Percentiles rank a stretch among this genome's conserved stretches.
These are phyloP conservation scores for Limnephilus lunatus DNA, from an alignment of 2,888 invertebrate species.

Conservation along the genomic window DNA sequence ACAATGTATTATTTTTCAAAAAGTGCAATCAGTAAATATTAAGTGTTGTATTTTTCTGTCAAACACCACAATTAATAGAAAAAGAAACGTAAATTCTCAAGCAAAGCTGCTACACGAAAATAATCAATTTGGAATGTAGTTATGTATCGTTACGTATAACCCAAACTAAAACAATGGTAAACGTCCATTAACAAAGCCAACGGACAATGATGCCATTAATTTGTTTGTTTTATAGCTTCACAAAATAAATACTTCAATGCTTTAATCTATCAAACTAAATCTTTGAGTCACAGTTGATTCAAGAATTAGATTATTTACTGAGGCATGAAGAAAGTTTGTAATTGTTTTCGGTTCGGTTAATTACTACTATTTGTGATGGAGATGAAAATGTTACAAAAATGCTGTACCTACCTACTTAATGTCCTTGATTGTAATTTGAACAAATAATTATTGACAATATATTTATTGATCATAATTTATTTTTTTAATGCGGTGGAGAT, in stretches of 20 bases:
- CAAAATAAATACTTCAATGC: background rate
- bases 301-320: background rate
- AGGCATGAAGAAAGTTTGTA: background rate
- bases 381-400: background rate
- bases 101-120: background rate
- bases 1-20: background rate
- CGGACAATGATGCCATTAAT: conserved; percentile 23
- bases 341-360: background rate
- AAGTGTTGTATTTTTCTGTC: background rate
- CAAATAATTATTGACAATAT: background rate
- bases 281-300: background rate
- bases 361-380: background rate
- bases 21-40: background rate
- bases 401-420: background rate
- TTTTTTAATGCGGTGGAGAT: background rate
- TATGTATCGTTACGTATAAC: background rate
- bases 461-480: background rate
- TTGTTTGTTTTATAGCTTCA: conserved; percentile 17
- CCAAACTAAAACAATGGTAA: conserved; percentile 23
- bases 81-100: background rate
- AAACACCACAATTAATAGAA: background rate
- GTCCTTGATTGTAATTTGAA: background rate
- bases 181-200: background rate
- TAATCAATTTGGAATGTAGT: background rate
- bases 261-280: background rate